Conservation (phyloP, 2,888 invertebrate genomes). For the Monoplex corrugatus region DNA sequence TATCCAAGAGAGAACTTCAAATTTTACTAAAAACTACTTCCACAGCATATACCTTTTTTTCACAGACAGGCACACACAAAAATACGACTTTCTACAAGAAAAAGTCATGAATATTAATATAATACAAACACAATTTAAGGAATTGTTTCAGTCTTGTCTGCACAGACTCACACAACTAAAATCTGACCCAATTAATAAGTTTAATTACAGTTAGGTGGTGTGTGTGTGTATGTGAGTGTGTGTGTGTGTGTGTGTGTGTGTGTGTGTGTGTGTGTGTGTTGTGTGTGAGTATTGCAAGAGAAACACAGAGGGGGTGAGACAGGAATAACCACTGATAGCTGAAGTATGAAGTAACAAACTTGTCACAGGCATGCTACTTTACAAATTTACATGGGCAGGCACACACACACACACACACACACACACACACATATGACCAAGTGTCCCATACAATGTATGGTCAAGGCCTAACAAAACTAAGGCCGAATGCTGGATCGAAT, state of each 20-base stretch:
- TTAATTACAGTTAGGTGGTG: neutral
- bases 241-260: conserved; percentile 11
- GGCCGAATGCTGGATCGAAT: too few species aligned
- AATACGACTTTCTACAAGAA: too few species aligned
- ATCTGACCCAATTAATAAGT: too few species aligned
- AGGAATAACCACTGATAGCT: neutral
- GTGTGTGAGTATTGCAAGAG: neutral
- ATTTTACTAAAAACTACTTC: too few species aligned
- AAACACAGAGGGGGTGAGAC: neutral
- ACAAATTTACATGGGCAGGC: neutral
- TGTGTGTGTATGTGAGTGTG: neutral
- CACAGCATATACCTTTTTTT: too few species aligned
- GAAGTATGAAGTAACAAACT: neutral
- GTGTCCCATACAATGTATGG: neutral
- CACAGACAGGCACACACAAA: too few species aligned
- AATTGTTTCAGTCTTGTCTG: too few species aligned
- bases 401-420: conserved; percentile 39
- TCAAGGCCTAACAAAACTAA: too few species aligned
- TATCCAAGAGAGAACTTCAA: too few species aligned
- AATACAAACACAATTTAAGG: too few species aligned
- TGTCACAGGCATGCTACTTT: neutral
- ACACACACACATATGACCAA: neutral
- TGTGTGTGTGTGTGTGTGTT: neutral
- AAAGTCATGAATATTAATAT: too few species aligned
- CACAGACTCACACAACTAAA: too few species aligned